phyloP scores from a whole-genome alignment of 2,113 vertebrate genomes.

The Alexandromys fortis region DNA sequence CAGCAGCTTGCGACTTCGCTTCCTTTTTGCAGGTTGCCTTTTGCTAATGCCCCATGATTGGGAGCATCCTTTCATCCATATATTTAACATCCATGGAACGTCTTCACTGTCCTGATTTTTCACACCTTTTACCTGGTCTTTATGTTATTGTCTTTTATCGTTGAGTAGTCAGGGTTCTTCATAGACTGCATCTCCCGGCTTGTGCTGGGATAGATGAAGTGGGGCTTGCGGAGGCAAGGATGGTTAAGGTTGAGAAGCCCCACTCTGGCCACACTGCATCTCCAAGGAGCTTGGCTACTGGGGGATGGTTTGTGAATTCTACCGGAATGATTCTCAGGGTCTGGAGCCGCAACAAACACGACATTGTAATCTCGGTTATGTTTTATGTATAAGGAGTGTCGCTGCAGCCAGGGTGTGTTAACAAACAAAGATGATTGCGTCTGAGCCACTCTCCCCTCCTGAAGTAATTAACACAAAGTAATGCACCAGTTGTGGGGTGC shows the following conservation, averaged over 20 bases:
- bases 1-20: too few relatives aligned
- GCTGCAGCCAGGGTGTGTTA: constrained; percentile 90
- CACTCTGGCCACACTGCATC: background rate
- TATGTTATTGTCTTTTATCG: background rate
- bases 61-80: background rate
- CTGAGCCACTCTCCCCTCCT: constrained; percentile 88
- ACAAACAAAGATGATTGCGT: constrained; percentile 95
- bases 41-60: background rate
- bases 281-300: constrained; percentile 57
- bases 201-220: constrained; percentile 33
- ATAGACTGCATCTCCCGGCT: background rate
- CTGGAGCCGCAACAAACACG: constrained; percentile 87
- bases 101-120: background rate
- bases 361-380: constrained; percentile 91
- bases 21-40: background rate
- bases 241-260: constrained; percentile 75
- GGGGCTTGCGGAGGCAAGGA: constrained; percentile 66
- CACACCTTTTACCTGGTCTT: background rate
- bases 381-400: constrained; percentile 91
- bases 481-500: constrained; percentile 86
- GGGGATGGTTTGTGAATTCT: constrained; percentile 85
- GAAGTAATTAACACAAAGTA: constrained; percentile 93
- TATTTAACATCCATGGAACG: background rate
- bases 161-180: background rate
- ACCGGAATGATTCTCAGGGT: constrained; percentile 84